Evolutionary conservation across 2,888 invertebrate species (phyloP).

Genomic region (Rhamphomyia laevipes): DNA sequence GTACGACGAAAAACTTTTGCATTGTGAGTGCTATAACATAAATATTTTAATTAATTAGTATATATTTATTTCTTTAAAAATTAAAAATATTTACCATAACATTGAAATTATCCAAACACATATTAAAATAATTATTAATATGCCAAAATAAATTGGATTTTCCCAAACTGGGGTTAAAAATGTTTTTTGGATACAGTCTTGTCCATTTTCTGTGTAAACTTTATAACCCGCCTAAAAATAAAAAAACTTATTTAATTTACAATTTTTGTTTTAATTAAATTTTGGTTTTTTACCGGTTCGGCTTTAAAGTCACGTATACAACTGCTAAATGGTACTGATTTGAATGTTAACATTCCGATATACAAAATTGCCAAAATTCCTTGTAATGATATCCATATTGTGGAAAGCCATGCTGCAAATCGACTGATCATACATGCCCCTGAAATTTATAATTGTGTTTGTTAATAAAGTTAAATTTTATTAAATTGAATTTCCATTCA

Average conservation of each 20-base stretch:
- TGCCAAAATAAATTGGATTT: conserved; percentile 33
- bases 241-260: background rate
- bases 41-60: background rate
- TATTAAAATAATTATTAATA: conserved; percentile 32
- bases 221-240: conserved; percentile 27
- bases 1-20: conserved; percentile 32
- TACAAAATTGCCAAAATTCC: conserved; percentile 34
- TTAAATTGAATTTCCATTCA: too few species aligned
- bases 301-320: conserved; percentile 30
- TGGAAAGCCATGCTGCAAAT: conserved; percentile 35
- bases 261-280: background rate
- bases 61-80: background rate
- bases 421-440: conserved; percentile 37
- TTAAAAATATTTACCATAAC: conserved; percentile 27
- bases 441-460: conserved; percentile 9
- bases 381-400: conserved; percentile 36
- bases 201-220: conserved; percentile 28
- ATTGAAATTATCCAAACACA: conserved; percentile 35
- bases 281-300: conserved; percentile 20
- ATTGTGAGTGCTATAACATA: conserved; percentile 31
- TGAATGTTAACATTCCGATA: conserved; percentile 33
- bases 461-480: background rate
- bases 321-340: conserved; percentile 33
- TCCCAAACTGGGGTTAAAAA: conserved; percentile 37
- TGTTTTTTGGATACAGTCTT: conserved; percentile 34